Evolutionary conservation across 2,888 invertebrate genomes (phyloP), one percentile per base, ranked within the genome.

Genomic region (Timema cristinae): DNA sequence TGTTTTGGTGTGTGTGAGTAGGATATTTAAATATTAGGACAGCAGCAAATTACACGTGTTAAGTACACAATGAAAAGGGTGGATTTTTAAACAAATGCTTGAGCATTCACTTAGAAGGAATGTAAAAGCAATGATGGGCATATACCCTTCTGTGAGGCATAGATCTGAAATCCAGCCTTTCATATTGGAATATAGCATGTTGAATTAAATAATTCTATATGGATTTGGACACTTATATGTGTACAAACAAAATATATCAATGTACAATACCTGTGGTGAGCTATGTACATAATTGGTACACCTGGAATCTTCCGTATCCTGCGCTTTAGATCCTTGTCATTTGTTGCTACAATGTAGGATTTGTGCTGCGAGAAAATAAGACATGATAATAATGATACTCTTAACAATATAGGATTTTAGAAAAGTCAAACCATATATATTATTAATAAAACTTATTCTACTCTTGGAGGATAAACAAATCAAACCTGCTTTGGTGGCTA

Each of bases 311-410:
- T 99, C 72, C 99, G 85, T 76, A 99, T 94, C 79, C 99, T 88
- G 79, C 95, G 86, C 82, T 97, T 97, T 74, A 99, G 86, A 82
- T 98, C 99, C 82, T 94, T 97, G 83, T 99, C 99, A 85, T 98
- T 98, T 13, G 99, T 99, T 1, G 97, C 99, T 51, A 99, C 98
- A 79, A 99, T 98, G 81, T 98, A 99, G 85, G 98, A 99, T 81
- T 99, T 99, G 82, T 98, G 98, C 87, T 98, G 81, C 73, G 82
- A 80, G 74, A 66, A 73, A 66, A 71, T 74, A 69, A 61, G 50
- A 54, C 49, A 49, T 54, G 15, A 32, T 32, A 32, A 32, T 32
- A 32, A 32, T 32, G 32, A 32, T 32, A 32, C 32, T 32, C 32
- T 32, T 32, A 32, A 32, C 32, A 32, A 4, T 32, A 32, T 32